Conservation (phyloP, 92 coral and sea anemone species). For the Porites cylindrica region DNA sequence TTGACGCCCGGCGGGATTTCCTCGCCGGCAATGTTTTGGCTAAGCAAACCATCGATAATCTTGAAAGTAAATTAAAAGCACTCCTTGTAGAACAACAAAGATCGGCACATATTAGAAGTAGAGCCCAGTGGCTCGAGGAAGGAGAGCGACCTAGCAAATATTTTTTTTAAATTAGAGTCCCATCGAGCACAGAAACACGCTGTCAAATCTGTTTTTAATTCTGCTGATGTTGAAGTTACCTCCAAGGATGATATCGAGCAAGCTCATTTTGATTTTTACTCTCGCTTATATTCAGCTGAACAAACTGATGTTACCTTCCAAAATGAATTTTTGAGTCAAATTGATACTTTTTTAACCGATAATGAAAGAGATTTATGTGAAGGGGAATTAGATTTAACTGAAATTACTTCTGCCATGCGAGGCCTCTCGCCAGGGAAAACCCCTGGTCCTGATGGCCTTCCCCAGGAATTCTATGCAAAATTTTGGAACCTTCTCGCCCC, state of each 20-base stretch:
- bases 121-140: no score
- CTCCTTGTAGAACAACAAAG: not conserved
- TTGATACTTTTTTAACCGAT: not conserved
- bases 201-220: not conserved
- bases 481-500: constrained; percentile 38
- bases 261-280: constrained; percentile 22
- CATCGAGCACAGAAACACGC: not conserved
- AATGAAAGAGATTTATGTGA: constrained; percentile 1
- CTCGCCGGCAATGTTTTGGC: not conserved
- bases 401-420: constrained; percentile 2
- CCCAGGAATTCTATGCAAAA: not conserved
- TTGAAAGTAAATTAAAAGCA: not conserved
- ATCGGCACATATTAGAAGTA: not conserved
- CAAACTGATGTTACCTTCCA: not conserved
- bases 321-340: not conserved
- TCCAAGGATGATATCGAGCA: not conserved
- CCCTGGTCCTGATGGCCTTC: no score
- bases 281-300: not conserved
- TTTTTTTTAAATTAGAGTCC: not conserved
- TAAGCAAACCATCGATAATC: not conserved
- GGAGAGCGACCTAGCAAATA: constrained; percentile 16
- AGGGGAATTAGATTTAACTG: not conserved
- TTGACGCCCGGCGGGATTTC: not conserved
- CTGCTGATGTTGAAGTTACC: not conserved
- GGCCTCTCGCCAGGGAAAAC: not conserved